Base-by-base conservation (phyloP, 2,113 vertebrate species). In the Leucopternis melanops region DNA sequence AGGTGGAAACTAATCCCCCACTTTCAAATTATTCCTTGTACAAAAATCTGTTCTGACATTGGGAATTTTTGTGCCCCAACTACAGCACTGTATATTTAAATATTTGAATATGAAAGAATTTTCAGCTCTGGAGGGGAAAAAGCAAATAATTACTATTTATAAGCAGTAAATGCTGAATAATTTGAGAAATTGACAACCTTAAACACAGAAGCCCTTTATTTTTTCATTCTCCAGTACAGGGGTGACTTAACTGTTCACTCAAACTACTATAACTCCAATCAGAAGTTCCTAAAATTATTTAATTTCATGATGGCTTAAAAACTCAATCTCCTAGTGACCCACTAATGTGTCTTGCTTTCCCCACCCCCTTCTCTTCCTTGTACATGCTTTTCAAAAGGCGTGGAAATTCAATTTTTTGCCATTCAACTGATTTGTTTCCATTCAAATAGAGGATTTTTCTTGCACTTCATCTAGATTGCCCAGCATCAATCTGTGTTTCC, bases 1-100 rank as follows among this genome's bases (percentile, higher is more conserved):
- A 98, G 98, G 98, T 97, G 94, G 97, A 98, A 98, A 98, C 98
- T 98, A 98, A 98, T 98, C 98, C 97, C 88, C 86, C 97, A 98
- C 98, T 98, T 98, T 98, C 91, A 98, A 98, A 98, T 98, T 95
- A 98, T 97, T 98, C 97, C 97, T 97, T 92, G 90, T 97, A 97
- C 96, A 98, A 98, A 98, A 98, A 98, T 97, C 97, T 97, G 88
- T 95, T 97, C 95, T 96, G 96, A 98, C 96, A 97, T 97, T 98
- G 97, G 90, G 88, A 97, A 94, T 94, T 96, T 86, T 96, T 97
- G 92, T 94, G 92, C 86, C 95, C 97, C 94, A 96, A 82, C 96
- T 95, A 95, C 36, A 84, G 61, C 59, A 94, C 73, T 87, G 85
- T 97, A 96, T 97, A 97, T 98, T 98, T 98, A 98, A 98, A 98